Evolutionary conservation across 2,113 vertebrate genomes (phyloP), one percentile per base, ranked within the genome.

Genomic region (Lagenorhynchus albirostris): DNA sequence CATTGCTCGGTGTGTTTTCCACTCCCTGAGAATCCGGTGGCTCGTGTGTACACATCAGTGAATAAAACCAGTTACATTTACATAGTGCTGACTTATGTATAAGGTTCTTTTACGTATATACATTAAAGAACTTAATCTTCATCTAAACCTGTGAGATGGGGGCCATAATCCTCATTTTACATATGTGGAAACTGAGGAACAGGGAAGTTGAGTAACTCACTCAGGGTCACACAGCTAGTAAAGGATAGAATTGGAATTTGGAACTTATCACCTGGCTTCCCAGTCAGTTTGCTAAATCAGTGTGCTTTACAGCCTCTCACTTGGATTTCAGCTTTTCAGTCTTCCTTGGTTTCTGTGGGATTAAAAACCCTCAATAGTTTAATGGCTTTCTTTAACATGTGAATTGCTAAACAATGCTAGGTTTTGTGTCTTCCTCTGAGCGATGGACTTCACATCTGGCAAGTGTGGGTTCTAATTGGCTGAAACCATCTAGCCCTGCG

Each of bases 41-140:
- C 21, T 79, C 23, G 0, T 1, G 1, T n/a, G 0, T 14, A 8
- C 5, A 18, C 14, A 9, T 38, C 55, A 5, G 1, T 29, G 62
- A 38, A 50, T 47, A 71, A 33, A 82, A 10, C 50, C 23, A 6
- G 4, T 33, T 26, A 41, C 12, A 2, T 76, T 53, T 63, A 38
- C 25, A 0, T 3, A 6, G 31, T n/a, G n/a, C 65, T 25, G 12
- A 50, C 70, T n/a, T 31, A 0, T 1, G 17, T 10, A 4, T 23
- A 3, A 20, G 38, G 15, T 84, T 80, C 63, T 87, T 47, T 26
- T 17, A 80, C 0, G 0, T 12, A n/a, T 15, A 4, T 20, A 3
- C 21, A 5, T 14, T 47, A 1, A 79, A n/a, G 44, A 91, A 47
- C 26, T 44, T 58, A 29, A 58, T 38, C 53, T 85, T 71, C 23